Evolutionary conservation across 2,113 vertebrate species (phyloP), one percentile per base, ranked within the genome.

Genomic region (Scomber colias): DNA sequence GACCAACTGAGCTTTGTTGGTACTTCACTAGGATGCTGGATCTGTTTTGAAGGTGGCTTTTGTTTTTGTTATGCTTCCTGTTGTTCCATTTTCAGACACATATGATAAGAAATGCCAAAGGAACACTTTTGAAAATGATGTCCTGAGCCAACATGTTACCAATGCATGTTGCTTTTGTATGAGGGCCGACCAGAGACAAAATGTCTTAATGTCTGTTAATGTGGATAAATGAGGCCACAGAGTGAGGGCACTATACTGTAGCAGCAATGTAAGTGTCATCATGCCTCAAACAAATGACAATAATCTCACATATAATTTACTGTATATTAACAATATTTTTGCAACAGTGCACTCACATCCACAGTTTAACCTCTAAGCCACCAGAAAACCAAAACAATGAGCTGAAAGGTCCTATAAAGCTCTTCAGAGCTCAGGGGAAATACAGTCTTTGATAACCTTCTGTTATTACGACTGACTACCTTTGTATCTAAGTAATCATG

Each of bases 1-100:
- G 31, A 79, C 53, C 75, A 10, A 44, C 51, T 53, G 46, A 44
- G 68, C 71, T 77, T 86, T 85, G 30, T 74, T 78, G 54, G 35
- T 60, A 78, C 51, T 70, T 80, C 51, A 59, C 21, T 60, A 55
- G 14, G 30, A 71, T 31, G 46, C 13, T 62, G 21, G 69, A 66
- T 69, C 27, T 56, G 49, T 59, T 74, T 60, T 35, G 40, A 40
- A 44, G 8, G 57, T 66, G 11, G 24, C 8, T 24, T 31, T 27
- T 27, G 1, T 56, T 64, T 50, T 45, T 49, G 5, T 70, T 75
- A 21, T 59, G 48, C 46, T 59, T 74, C 62, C 66, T 75, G 15
- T 63, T 75, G 67, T 66, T 76, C 51, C 2, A 56, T 79, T 75
- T 72, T 44, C 21, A 79, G 73, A 50, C 57, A 67, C 12, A 64